Conservation (phyloP, 2,113 vertebrate species). For the Prunella himalayana region DNA sequence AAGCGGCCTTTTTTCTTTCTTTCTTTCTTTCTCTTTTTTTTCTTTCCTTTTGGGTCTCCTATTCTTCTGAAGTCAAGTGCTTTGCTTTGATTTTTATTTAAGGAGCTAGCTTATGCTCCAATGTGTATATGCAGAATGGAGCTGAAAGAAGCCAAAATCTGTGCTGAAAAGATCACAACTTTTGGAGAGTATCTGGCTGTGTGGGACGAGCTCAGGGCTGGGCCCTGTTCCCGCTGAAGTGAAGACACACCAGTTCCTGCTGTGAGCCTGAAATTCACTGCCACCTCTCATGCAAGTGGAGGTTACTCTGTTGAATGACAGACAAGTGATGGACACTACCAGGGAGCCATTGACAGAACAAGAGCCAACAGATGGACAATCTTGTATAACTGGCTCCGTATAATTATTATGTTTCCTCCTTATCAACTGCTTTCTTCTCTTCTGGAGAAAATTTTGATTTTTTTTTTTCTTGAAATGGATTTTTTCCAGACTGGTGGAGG, state of each 20-base stretch:
- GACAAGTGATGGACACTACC: background rate
- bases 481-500: background rate
- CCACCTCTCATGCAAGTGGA: fast-evolving
- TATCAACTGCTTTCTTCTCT: background rate
- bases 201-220: background rate
- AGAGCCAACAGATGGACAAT: background rate
- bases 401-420: background rate
- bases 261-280: background rate
- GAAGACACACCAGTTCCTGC: background rate
- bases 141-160: constrained; percentile 44
- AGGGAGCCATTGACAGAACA: background rate
- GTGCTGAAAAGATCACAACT: constrained; percentile 28
- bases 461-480: background rate
- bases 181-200: constrained; percentile 4
- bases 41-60: constrained; percentile 1
- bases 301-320: background rate
- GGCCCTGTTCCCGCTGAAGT: background rate
- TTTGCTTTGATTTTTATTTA: constrained; percentile 64
- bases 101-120: constrained; percentile 39
- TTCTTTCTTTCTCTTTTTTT: background rate
- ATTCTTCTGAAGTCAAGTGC: constrained; percentile 65
- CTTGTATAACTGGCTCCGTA: background rate
- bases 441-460: background rate
- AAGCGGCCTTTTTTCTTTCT: background rate
- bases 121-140: constrained; percentile 4